These are phyloP conservation scores for Brachynemurus nebulosus DNA, from an alignment of 2,888 invertebrate species.

Conservation along the genomic window DNA sequence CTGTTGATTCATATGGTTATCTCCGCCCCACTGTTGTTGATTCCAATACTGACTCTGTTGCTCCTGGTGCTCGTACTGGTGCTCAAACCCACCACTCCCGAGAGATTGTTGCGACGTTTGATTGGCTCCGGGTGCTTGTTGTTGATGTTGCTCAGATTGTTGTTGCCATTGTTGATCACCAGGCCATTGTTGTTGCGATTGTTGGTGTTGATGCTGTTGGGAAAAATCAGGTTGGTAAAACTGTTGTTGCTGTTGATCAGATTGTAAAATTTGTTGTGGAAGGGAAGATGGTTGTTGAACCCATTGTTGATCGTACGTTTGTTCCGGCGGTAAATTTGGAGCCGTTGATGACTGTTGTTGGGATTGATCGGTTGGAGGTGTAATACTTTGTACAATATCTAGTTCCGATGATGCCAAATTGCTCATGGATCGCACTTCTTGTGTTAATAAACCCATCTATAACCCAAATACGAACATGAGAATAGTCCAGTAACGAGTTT, in stretches of 20 bases:
- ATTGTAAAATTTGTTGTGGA: constrained; percentile 22
- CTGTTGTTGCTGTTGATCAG: constrained; percentile 20
- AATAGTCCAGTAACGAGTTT: not conserved
- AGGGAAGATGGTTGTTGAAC: constrained; percentile 16
- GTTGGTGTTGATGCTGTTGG: constrained; percentile 19
- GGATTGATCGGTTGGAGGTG: constrained; percentile 12
- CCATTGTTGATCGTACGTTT: constrained; percentile 18
- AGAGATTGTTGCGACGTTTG: not conserved
- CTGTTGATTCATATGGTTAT: constrained; percentile 6
- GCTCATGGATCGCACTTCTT: constrained; percentile 17
- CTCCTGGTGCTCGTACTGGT: constrained; percentile 12
- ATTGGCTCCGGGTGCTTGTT: constrained; percentile 6
- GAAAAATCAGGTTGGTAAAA: constrained; percentile 22
- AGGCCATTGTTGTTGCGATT: constrained; percentile 11
- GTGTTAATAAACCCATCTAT: constrained; percentile 22
- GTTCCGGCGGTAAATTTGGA: constrained; percentile 16
- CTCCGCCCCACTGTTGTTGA: constrained; percentile 17
- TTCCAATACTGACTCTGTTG: constrained; percentile 16
- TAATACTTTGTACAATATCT: constrained; percentile 9
- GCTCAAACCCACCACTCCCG: not conserved
- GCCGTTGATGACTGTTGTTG: constrained; percentile 15
- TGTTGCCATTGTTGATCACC: constrained; percentile 11
- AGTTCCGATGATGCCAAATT: constrained; percentile 15
- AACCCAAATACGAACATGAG: constrained; percentile 10
- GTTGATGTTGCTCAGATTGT: constrained; percentile 6